These are phyloP conservation scores for Tokudaia tokunoshimensis DNA, from an alignment of 2,797 vertebrate species.

Conservation along the genomic window DNA sequence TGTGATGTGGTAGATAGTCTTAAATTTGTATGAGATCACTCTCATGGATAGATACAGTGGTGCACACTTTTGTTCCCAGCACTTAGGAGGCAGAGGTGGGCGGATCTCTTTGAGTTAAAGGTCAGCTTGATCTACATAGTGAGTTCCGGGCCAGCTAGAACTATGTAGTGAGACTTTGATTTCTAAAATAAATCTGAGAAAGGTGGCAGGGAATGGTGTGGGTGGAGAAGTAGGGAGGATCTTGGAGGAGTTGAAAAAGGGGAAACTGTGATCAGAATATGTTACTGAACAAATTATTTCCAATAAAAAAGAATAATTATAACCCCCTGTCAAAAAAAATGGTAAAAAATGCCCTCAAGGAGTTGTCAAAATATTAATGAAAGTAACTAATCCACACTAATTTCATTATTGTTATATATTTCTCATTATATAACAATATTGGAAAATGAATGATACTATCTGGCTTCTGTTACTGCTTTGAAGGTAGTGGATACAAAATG, in stretches of 20 bases:
- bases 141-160: no score
- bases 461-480: neutral
- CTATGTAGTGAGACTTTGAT: neutral
- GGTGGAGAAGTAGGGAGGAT: no score
- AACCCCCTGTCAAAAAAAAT: neutral
- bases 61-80: neutral
- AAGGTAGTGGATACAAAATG: slow-evolving; percentile 59
- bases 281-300: neutral
- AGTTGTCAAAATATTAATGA: slow-evolving; percentile 49
- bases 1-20: neutral
- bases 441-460: slow-evolving; percentile 12
- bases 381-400: slow-evolving; percentile 47
- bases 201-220: neutral
- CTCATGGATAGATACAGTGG: neutral
- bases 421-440: neutral
- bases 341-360: slow-evolving; percentile 18
- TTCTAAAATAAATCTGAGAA: neutral
- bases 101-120: neutral
- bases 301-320: neutral
- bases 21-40: neutral
- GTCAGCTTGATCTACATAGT: neutral
- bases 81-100: neutral
- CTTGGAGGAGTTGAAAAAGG: neutral
- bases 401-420: slow-evolving; percentile 1
- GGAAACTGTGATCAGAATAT: neutral